Conservation (phyloP, 92 coral and sea anemone genomes). For the Epizoanthus illoricatus region DNA sequence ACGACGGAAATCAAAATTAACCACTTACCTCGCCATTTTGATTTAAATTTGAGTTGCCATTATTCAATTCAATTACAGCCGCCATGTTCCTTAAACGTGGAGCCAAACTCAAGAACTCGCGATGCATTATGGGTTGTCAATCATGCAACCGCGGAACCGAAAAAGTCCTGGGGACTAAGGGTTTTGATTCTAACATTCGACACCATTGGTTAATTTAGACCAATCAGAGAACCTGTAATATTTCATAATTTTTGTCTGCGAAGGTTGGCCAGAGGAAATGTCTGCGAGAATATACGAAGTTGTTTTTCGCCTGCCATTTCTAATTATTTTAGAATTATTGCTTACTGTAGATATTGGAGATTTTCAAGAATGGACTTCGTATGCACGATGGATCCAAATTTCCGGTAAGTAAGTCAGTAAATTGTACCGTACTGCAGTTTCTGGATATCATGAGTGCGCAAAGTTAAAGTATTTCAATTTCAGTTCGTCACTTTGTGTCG, state of each 20-base stretch:
- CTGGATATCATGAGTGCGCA: background rate
- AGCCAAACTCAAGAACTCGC: background rate
- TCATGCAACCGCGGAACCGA: background rate
- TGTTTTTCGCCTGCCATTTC: slow-evolving; percentile 84
- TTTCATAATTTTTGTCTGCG: background rate
- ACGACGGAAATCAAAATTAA: background rate
- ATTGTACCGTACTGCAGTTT: background rate
- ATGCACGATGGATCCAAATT: slow-evolving; percentile 66
- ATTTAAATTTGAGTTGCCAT: slow-evolving; percentile 39
- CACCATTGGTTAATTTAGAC: slow-evolving; percentile 40
- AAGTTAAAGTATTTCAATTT: too few species aligned
- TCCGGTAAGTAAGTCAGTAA: slow-evolving; percentile 57
- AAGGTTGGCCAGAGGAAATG: slow-evolving; percentile 42
- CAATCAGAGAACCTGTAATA: slow-evolving; percentile 45
- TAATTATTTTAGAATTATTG: slow-evolving; percentile 73
- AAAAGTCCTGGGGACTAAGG: slow-evolving; percentile 15
- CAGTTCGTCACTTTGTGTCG: too few species aligned
- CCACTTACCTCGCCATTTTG: slow-evolving; percentile 34
- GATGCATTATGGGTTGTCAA: slow-evolving; percentile 35
- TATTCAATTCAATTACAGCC: slow-evolving; percentile 11
- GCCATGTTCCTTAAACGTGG: slow-evolving; percentile 44
- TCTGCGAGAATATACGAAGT: slow-evolving; percentile 69
- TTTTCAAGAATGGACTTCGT: slow-evolving; percentile 57
- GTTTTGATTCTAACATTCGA: background rate
- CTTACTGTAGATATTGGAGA: slow-evolving; percentile 60